Base-by-base conservation (phyloP, 2,888 invertebrate genomes). In the Tuberolachnus salignus region DNA sequence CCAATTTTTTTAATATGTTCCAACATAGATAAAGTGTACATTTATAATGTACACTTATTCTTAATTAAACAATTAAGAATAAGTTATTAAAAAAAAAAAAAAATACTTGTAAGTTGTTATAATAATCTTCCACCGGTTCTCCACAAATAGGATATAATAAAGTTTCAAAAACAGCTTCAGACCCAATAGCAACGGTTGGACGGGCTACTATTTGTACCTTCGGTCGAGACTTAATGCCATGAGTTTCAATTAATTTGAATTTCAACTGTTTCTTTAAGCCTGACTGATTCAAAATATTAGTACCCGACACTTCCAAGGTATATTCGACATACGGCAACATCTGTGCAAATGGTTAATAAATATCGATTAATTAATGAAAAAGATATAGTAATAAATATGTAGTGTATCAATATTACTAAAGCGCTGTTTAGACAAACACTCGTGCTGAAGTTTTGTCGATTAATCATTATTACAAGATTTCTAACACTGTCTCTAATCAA, bases 101-200 rank as follows among this genome's bases (percentile, higher is more conserved):
- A 4, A 13, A 34, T 73, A 78, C 75, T 49, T 78, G 67, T 67
- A 78, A 57, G 49, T 67, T 51, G 21, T 67, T 49, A 59, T 66
- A 66, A 23, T 26, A 14, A 10, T 78, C 66, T 8, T 78, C 66
- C 11, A 34, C 2, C 16, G 66, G 66, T 1, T 78, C 57, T 11
- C 67, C 57, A 3, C 75, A 78, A 59, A n/a, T 42, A 3, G 67
- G 67, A 34, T 78, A 78, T 16, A 78, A 49, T 16, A 78, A 1
- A 0, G 75, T 78, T 69, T 78, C 75, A 51, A 78, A 78, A 59
- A 78, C 21, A 21, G 75, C 75, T 78, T 51, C 75, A 49, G 75
- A 64, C 9, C 75, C 75, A 34, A 67, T 69, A 19, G 67, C 14
- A 59, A 34, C 21, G 1, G 16, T 46, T 8, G 75, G 59, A 49